Percentiles rank a stretch among this genome's conserved stretches.
These are phyloP conservation scores for Xylophagus ater DNA, from an alignment of 2,888 invertebrate genomes.

Conservation along the genomic window DNA sequence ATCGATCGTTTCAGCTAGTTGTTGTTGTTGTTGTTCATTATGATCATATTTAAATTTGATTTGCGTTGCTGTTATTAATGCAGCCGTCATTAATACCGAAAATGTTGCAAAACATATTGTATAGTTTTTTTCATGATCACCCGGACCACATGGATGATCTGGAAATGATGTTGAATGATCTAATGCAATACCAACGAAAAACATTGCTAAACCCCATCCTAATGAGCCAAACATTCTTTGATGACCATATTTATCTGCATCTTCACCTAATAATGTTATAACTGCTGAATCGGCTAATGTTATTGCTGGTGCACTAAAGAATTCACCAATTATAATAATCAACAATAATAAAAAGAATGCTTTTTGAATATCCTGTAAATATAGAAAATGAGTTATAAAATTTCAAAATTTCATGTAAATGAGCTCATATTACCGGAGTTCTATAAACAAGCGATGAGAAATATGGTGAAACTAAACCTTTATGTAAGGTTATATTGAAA, in stretches of 20 bases:
- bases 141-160: conserved; percentile 81
- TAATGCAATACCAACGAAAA: conserved; percentile 83
- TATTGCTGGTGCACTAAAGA: conserved; percentile 93
- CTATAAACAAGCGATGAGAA: conserved; percentile 91
- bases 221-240: conserved; percentile 97
- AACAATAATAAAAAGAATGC: conserved; percentile 89
- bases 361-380: conserved; percentile 70
- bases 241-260: conserved; percentile 82
- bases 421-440: conserved; percentile 37
- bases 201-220: conserved; percentile 98
- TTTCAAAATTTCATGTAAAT: neutral
- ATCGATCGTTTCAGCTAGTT: conserved; percentile 34
- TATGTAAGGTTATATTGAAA: conserved; percentile 57
- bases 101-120: conserved; percentile 98
- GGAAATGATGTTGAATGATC: conserved; percentile 96
- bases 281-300: conserved; percentile 89
- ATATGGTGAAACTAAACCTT: conserved; percentile 74
- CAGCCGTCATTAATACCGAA: conserved; percentile 91
- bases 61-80: conserved; percentile 80
- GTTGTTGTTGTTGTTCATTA: conserved; percentile 38
- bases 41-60: conserved; percentile 53
- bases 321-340: conserved; percentile 91
- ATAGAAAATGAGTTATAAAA: neutral
- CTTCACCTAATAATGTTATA: conserved; percentile 78
- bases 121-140: conserved; percentile 91